These are phyloP conservation scores for Aricia agestis DNA, from an alignment of 1,140 invertebrate species.

Conservation along the genomic window DNA sequence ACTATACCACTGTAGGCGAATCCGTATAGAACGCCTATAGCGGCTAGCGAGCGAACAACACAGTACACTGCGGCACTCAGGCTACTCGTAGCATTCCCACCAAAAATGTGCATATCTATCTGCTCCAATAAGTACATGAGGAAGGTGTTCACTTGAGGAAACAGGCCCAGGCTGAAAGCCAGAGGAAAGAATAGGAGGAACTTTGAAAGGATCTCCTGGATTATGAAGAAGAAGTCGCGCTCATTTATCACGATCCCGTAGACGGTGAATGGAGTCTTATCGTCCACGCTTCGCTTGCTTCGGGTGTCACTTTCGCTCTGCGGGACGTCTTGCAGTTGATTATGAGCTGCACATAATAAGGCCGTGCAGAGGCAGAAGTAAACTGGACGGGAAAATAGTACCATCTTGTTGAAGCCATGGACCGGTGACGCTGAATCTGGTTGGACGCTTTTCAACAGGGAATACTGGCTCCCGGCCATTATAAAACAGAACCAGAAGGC, in stretches of 20 bases:
- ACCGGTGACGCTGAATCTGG: conserved; percentile 98
- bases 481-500: conserved; percentile 98
- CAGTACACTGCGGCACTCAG: conserved; percentile 91
- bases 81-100: conserved; percentile 96
- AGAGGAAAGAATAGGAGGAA: conserved; percentile 94
- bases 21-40: conserved; percentile 89
- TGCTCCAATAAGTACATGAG: conserved; percentile 96
- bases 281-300: conserved; percentile 48
- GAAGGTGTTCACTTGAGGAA: conserved; percentile 98
- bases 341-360: conserved; percentile 83
- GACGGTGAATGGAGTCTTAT: conserved; percentile 76
- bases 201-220: conserved; percentile 85
- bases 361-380: conserved; percentile 95
- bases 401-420: conserved; percentile 97
- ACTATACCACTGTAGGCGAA: conserved; percentile 90
- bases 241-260: conserved; percentile 88
- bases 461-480: conserved; percentile 98
- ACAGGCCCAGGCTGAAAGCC: conserved; percentile 94
- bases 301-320: conserved; percentile 40
- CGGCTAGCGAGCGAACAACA: conserved; percentile 86
- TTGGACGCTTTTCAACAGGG: conserved; percentile 98
- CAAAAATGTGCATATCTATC: conserved; percentile 97
- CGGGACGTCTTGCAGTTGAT: conserved; percentile 66
- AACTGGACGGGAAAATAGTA: conserved; percentile 94
- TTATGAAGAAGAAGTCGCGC: conserved; percentile 79